A percentile compares a stretch with the other conserved stretches of the same genome.
These are phyloP conservation scores for Elymnias hypermnestra DNA, from an alignment of 1,140 invertebrate genomes.

Conservation along the genomic window DNA sequence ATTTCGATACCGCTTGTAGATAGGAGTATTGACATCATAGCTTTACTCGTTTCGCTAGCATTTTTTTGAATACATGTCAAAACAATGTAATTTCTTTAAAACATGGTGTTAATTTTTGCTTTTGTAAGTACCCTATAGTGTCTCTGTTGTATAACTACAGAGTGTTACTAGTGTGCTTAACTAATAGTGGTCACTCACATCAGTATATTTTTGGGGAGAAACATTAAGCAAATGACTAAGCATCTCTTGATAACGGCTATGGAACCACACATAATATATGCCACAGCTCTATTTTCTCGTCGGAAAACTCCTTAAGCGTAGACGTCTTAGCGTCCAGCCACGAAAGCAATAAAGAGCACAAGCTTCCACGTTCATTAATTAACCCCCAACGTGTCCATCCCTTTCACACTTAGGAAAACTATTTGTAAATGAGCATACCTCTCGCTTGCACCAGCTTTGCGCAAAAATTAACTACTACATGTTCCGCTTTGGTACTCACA, in stretches of 20 bases:
- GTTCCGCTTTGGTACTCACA: conserved; percentile 59
- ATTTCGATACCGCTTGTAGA: too few relatives aligned
- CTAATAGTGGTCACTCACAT: too few relatives aligned
- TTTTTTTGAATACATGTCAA: too few relatives aligned
- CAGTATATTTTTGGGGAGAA: too few relatives aligned
- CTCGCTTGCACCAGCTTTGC: conserved; percentile 73
- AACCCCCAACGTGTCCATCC: conserved; percentile 60
- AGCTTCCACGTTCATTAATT: conserved; percentile 77
- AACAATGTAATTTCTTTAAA: too few relatives aligned
- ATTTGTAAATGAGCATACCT: conserved; percentile 71
- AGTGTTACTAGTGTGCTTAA: too few relatives aligned
- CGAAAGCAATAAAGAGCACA: conserved; percentile 77
- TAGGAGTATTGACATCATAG: too few relatives aligned
- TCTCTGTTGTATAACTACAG: not conserved
- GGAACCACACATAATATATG: conserved; percentile 50
- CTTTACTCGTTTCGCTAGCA: too few relatives aligned
- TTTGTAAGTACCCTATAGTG: too few relatives aligned
- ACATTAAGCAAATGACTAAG: conserved; percentile 1
- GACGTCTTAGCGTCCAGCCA: conserved; percentile 74
- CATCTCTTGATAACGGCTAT: conserved; percentile 6
- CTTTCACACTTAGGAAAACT: conserved; percentile 51
- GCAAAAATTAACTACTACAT: conserved; percentile 77
- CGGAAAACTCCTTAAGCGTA: conserved; percentile 70
- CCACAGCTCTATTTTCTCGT: conserved; percentile 57
- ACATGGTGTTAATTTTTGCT: too few relatives aligned